Evolutionary conservation across 2,888 invertebrate genomes (phyloP).

Genomic region (Caenorhabditis sinica): DNA sequence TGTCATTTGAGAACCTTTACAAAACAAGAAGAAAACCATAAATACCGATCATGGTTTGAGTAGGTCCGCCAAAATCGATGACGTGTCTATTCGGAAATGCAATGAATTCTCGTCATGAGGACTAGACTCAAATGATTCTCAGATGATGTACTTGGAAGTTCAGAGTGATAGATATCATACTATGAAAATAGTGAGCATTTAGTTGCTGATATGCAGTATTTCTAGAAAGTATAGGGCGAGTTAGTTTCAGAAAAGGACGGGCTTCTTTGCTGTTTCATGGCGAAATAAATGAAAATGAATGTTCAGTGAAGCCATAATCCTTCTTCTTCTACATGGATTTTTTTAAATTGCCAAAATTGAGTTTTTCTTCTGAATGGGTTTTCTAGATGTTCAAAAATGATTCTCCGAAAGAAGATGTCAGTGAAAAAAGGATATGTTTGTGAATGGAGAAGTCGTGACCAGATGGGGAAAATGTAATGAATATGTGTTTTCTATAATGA

Average conservation of each 20-base stretch:
- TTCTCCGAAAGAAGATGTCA: constrained; percentile 15
- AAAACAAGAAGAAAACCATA: not conserved
- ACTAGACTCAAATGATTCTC: not conserved
- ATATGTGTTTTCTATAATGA: constrained; percentile 59
- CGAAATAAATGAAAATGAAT: not conserved
- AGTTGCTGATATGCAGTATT: not conserved
- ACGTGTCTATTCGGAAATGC: constrained; percentile 45
- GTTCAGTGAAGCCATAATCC: not conserved
- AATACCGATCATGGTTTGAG: constrained; percentile 1
- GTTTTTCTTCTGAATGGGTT: not conserved
- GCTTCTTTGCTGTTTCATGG: no score
- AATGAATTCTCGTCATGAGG: constrained; percentile 27
- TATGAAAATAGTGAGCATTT: no score
- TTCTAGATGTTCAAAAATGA: constrained; percentile 40
- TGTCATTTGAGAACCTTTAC: not conserved
- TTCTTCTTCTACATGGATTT: not conserved
- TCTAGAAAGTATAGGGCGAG: not conserved
- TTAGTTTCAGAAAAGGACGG: not conserved
- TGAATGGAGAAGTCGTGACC: constrained; percentile 48
- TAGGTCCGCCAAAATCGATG: not conserved
- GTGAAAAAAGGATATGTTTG: constrained; percentile 41
- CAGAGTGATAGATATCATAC: not conserved
- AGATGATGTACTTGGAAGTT: constrained; percentile 1
- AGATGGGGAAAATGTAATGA: constrained; percentile 56
- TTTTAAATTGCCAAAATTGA: constrained; percentile 15